Base-by-base conservation (phyloP, 2,113 vertebrate genomes). In the Anolis carolinensis region DNA sequence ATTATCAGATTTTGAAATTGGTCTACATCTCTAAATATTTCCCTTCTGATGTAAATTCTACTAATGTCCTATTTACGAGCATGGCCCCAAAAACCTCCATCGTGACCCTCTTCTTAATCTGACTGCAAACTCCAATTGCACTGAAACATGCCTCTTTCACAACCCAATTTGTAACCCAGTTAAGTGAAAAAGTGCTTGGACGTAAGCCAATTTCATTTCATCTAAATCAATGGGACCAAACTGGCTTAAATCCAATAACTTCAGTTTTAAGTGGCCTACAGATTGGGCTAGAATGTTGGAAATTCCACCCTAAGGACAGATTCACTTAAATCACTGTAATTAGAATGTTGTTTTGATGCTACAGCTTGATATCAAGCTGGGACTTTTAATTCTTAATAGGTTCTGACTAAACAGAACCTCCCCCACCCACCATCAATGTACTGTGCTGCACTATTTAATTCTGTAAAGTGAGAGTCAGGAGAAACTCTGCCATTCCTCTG, bases 241-340 rank as follows among this genome's bases (percentile, higher is more conserved):
- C 32, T 86, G 85, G 85, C 85, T 75, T 81, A 74, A 81, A 75
- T 86, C 79, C 76, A 81, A 81, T 55, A 65, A 81, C 44, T 81
- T 86, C 39, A 63, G 59, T 6, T n/a, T 67, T 81, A 86, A 75
- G 79, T 75, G 71, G 71, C 72, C 71, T 86, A n/a, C 79, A 86
- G 70, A 75, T 65, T 65, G 18, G 71, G 27, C 36, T 52, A 75
- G 39, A 86, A 81, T 32, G 27, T 81, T 86, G 81, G 39, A 86
- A 81, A 86, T 39, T 67, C 81, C 79, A 86, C 85, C 85, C 79
- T 52, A 81, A 81, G 78, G 85, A 86, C 71, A 81, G 39, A 86
- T 86, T 75, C 25, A 8, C 55, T 86, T 81, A 86, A 86, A 86
- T 86, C 85, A 75, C 70, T 81, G 62, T 81, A 86, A 86, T 86